Percentiles rank a stretch among this genome's conserved stretches.
phyloP scores from a whole-genome alignment of 1,140 invertebrate genomes.

The Platorchestia sp. region DNA sequence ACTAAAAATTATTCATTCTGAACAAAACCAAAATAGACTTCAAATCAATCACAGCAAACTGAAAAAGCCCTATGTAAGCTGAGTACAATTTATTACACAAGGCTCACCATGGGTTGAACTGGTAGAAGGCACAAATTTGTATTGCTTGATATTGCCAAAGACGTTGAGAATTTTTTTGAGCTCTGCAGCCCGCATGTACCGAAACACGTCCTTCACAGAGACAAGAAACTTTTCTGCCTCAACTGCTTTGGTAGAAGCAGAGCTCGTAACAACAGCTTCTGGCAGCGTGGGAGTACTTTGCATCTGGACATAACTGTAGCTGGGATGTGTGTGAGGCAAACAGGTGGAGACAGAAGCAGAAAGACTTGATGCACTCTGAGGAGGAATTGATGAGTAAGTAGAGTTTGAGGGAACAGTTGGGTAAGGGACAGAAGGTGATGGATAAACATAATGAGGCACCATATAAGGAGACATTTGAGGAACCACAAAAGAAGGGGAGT shows the following conservation, averaged over 20 bases:
- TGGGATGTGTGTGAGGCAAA: neutral
- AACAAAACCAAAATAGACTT: neutral
- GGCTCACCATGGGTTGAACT: slow-evolving; percentile 6
- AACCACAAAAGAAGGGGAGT: neutral
- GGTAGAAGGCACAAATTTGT: neutral
- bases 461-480: neutral
- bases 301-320: neutral
- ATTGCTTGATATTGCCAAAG: slow-evolving; percentile 21
- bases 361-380: neutral
- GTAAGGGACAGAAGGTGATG: neutral
- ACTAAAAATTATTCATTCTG: neutral
- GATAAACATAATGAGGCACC: neutral
- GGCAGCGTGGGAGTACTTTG: neutral
- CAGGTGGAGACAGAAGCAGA: neutral
- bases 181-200: slow-evolving; percentile 13
- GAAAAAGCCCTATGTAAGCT: neutral
- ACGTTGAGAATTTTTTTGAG: neutral
- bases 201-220: neutral
- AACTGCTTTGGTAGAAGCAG: neutral
- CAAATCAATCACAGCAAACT: neutral
- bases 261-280: neutral
- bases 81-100: neutral
- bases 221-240: neutral
- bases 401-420: neutral
- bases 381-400: neutral